A percentile compares a stretch with the other conserved stretches of the same genome.
These are phyloP conservation scores for Cichladusa arquata DNA, from an alignment of 2,113 vertebrate genomes.

Conservation along the genomic window DNA sequence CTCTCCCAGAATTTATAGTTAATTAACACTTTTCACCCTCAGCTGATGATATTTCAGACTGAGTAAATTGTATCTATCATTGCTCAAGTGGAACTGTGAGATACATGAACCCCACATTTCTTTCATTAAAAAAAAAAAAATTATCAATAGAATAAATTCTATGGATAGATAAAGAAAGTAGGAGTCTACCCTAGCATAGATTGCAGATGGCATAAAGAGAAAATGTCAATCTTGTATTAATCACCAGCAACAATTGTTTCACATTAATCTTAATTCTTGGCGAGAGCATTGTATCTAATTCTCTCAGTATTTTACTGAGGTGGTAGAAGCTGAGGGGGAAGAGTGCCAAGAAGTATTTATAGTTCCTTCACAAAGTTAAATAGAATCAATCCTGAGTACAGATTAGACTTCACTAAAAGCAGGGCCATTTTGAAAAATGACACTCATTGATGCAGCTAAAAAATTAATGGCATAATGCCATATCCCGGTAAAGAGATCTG, in stretches of 20 bases:
- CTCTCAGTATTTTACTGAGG: background rate
- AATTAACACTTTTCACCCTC: slow-evolving; percentile 23
- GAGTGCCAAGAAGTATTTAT: background rate
- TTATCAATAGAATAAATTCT: background rate
- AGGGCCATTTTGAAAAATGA: background rate
- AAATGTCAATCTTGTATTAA: background rate
- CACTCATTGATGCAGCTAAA: background rate
- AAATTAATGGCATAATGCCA: background rate
- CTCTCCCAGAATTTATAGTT: background rate
- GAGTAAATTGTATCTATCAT: background rate
- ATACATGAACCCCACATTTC: background rate
- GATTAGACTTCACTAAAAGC: background rate
- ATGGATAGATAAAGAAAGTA: background rate
- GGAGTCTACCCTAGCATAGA: background rate
- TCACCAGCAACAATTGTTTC: background rate
- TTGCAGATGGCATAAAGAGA: background rate
- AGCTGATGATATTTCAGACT: background rate
- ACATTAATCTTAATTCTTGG: background rate
- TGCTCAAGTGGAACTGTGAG: background rate
- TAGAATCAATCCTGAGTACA: background rate
- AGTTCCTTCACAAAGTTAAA: background rate
- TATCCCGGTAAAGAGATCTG: background rate
- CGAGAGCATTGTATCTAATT: background rate
- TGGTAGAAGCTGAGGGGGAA: background rate
- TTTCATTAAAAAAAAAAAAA: background rate